These are phyloP conservation scores for Aricia artaxerxes DNA, from an alignment of 2,888 invertebrate genomes.

Conservation along the genomic window DNA sequence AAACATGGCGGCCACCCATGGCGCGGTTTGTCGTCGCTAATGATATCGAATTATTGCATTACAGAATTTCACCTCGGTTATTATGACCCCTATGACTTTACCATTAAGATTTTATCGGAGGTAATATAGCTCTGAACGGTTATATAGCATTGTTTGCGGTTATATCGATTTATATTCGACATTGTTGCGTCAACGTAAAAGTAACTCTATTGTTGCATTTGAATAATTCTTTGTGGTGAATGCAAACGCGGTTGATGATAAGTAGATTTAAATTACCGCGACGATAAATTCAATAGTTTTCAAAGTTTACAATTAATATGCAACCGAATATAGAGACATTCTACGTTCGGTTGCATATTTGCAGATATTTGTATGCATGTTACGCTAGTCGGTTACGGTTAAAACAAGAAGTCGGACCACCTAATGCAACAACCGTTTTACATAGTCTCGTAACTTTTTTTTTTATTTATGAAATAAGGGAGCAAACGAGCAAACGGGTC, in stretches of 20 bases:
- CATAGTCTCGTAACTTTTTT: too few species aligned
- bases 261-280: not conserved
- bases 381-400: too few species aligned
- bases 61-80: not conserved
- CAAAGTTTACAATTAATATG: too few species aligned
- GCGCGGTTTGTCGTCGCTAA: constrained; percentile 64
- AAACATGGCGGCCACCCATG: constrained; percentile 71
- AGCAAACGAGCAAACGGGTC: too few species aligned
- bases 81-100: not conserved
- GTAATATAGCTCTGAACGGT: not conserved
- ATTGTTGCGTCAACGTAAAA: constrained; percentile 25
- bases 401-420: too few species aligned
- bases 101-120: not conserved
- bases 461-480: too few species aligned
- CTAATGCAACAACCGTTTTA: too few species aligned
- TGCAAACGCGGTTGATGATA: not conserved
- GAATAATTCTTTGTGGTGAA: not conserved
- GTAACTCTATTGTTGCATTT: not conserved
- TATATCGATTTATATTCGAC: constrained; percentile 37
- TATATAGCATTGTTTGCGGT: constrained; percentile 34
- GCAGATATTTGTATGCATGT: too few species aligned
- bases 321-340: too few species aligned
- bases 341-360: too few species aligned
- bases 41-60: constrained; percentile 44
- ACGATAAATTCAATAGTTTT: too few species aligned